Evolutionary conservation across 1,140 invertebrate genomes (phyloP), one percentile per base, ranked within the genome.

Genomic region (Drosophila tropicalis): DNA sequence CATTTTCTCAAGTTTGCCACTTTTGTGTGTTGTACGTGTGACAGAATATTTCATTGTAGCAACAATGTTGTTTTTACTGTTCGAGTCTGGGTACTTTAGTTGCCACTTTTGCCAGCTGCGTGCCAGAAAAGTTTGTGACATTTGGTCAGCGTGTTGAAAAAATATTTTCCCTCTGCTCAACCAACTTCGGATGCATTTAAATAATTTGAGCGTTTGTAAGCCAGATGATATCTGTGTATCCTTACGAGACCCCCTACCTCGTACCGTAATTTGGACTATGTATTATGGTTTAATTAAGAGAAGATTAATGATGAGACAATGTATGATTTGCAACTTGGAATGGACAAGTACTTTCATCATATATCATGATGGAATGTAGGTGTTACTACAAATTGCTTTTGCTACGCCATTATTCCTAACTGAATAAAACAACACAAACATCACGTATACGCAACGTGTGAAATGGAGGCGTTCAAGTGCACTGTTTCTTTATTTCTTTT

Each of bases 31-130:
- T 64, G 66, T 70, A 55, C 66, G 67, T 78, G 67, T 66, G 63
- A 76, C 70, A 76, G 79, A 68, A 79, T 65, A 77, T 86, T 86
- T 79, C 79, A 76, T 86, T 87, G 83, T 72, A 80, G 56, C 84
- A 67, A 82, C 82, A 82, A 70, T 83, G 83, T 79, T 82, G 79
- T 66, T 76, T 79, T 87, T 82, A 79, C 76, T 87, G 68, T 82
- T 65, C 51, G 39, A 19, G 57, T 58, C 57, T 17, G 70, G 60
- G 47, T 44, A 69, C 68, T 64, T 74, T 60, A 70, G 70, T 74
- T 69, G 83, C 56, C 72, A 67, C 51, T 69, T 66, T 62, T 25
- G 62, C 80, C 80, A 62, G 62, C 67, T 79, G 68, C 58, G 62
- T 67, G 74, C 70, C 76, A 67, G 68, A 83, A 70, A 87, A 68